phyloP scores from a whole-genome alignment of 2,888 invertebrate genomes.

The Caenorhabditis plicata region DNA sequence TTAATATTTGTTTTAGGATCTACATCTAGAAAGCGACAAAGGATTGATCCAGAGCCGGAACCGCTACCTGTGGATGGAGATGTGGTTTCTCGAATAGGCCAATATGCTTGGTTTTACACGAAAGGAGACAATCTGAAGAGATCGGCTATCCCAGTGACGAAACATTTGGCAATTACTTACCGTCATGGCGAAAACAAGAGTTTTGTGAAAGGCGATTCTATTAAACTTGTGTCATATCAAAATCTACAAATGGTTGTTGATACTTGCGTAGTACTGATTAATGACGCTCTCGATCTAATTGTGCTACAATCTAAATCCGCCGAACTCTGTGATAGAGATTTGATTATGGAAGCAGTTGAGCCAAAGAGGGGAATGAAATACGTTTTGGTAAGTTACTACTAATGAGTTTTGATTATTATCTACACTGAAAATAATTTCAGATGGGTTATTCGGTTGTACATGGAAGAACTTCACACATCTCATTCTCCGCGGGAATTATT shows the following conservation, averaged over 20 bases:
- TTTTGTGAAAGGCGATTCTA: constrained; percentile 16
- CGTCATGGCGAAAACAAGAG: constrained; percentile 23
- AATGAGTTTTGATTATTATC: constrained; percentile 19
- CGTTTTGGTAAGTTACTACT: constrained; percentile 16
- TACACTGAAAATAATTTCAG: constrained; percentile 25
- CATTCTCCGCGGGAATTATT: constrained; percentile 15
- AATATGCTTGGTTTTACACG: constrained; percentile 25
- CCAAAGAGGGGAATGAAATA: constrained; percentile 12
- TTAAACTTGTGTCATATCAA: constrained; percentile 22
- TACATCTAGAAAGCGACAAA: constrained; percentile 19
- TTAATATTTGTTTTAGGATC: constrained; percentile 19
- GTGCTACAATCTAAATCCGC: constrained; percentile 12
- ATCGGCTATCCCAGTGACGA: constrained; percentile 20
- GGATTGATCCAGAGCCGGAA: constrained; percentile 10
- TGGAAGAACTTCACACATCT: constrained; percentile 16
- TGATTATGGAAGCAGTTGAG: constrained; percentile 11
- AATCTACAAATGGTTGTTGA: constrained; percentile 22
- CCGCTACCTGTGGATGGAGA: constrained; percentile 19
- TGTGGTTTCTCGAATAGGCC: constrained; percentile 15
- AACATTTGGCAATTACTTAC: constrained; percentile 22
- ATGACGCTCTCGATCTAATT: constrained; percentile 18
- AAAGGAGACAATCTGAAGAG: constrained; percentile 23
- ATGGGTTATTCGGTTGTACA: constrained; percentile 19
- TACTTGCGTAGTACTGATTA: constrained; percentile 9
- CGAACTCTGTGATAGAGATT: constrained; percentile 13